Conservation (phyloP, 1,140 invertebrate species). For the Frieseomelitta varia region DNA sequence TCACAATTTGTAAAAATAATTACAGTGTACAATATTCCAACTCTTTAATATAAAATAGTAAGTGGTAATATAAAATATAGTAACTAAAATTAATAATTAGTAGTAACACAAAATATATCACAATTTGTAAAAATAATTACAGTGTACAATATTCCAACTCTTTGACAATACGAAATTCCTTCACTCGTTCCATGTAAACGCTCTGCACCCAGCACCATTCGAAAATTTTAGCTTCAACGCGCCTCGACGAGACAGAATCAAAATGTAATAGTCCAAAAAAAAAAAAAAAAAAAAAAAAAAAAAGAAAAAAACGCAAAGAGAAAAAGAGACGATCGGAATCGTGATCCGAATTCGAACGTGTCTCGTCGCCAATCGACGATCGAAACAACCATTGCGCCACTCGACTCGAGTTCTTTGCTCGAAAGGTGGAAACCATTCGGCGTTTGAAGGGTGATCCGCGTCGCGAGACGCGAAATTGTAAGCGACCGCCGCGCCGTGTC, state of each 20-base stretch:
- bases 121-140: too few species aligned
- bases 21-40: not conserved
- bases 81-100: too few species aligned
- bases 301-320: not conserved
- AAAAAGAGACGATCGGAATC: not conserved
- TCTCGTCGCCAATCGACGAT: not conserved
- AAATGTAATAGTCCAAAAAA: not conserved
- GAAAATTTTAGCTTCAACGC: not conserved
- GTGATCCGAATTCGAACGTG: constrained; percentile 11
- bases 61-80: too few species aligned
- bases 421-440: too few species aligned
- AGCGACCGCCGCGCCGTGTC: not conserved
- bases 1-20: too few species aligned
- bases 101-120: too few species aligned
- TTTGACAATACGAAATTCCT: not conserved
- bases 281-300: not conserved
- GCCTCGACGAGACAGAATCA: not conserved
- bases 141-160: not conserved
- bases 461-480: constrained; percentile 1
- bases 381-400: not conserved
- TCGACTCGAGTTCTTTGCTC: not conserved
- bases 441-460: not conserved
- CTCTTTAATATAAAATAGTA: too few species aligned
- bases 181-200: not conserved
- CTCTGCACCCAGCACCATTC: not conserved